These are phyloP conservation scores for Drosophila paramelanica DNA, from an alignment of 2,888 invertebrate species.

Conservation along the genomic window DNA sequence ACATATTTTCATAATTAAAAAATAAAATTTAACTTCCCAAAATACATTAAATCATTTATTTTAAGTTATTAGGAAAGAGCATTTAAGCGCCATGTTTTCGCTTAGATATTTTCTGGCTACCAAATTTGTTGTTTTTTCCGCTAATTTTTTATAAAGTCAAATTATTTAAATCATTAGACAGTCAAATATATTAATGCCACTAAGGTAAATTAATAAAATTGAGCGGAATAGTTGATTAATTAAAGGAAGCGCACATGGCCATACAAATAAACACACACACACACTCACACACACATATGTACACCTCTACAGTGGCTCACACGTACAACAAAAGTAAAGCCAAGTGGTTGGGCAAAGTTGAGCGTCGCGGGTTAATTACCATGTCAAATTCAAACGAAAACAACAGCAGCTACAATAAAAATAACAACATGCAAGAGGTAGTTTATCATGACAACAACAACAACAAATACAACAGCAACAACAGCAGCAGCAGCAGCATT, in stretches of 20 bases:
- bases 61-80: slow-evolving; percentile 4
- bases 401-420: slow-evolving; percentile 55
- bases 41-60: neutral
- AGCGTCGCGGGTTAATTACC: slow-evolving; percentile 80
- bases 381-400: slow-evolving; percentile 80
- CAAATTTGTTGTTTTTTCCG: slow-evolving; percentile 58
- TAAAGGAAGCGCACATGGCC: slow-evolving; percentile 73
- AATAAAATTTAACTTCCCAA: too few relatives aligned
- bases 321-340: slow-evolving; percentile 19
- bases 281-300: neutral
- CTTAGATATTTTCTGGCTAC: neutral
- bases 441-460: slow-evolving; percentile 76
- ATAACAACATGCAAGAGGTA: slow-evolving; percentile 55
- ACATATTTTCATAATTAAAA: too few relatives aligned
- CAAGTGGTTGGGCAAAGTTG: slow-evolving; percentile 79
- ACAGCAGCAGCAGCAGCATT: slow-evolving; percentile 25
- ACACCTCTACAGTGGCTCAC: slow-evolving; percentile 1
- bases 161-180: slow-evolving; percentile 68
- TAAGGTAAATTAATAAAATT: slow-evolving; percentile 69
- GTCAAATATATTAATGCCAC: slow-evolving; percentile 67
- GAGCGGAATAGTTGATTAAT: slow-evolving; percentile 75
- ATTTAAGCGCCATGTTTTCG: neutral
- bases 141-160: slow-evolving; percentile 50
- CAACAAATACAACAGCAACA: slow-evolving; percentile 48
- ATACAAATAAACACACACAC: slow-evolving; percentile 18